A percentile compares a stretch with the other conserved stretches of the same genome.
These are phyloP conservation scores for Phoxinus phoxinus DNA, from an alignment of 2,113 vertebrate species.

Conservation along the genomic window DNA sequence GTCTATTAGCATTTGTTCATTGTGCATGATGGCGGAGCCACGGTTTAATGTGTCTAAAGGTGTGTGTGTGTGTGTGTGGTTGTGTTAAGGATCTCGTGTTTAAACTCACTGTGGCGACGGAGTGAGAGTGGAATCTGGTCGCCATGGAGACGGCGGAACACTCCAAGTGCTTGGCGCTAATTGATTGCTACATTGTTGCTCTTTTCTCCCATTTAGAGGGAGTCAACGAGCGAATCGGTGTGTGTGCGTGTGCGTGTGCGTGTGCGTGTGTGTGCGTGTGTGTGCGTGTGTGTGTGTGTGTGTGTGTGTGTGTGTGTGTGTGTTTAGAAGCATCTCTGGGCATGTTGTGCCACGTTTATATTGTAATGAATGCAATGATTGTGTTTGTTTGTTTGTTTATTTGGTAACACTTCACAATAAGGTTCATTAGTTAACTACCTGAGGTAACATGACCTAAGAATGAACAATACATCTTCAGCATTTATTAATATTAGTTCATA, in stretches of 20 bases:
- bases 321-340: neutral
- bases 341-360: neutral
- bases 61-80: slow-evolving; percentile 16
- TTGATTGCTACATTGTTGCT: slow-evolving; percentile 30
- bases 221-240: slow-evolving; percentile 6
- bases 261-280: too few species aligned
- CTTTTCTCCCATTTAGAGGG: slow-evolving; percentile 6
- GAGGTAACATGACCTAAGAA: too few species aligned
- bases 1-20: neutral
- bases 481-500: too few species aligned
- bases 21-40: neutral
- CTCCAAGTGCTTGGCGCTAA: slow-evolving; percentile 9
- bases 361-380: neutral
- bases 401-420: too few species aligned
- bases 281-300: neutral
- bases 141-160: slow-evolving; percentile 29
- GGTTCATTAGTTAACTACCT: too few species aligned
- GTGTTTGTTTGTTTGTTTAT: neutral
- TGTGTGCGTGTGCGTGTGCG: too few species aligned
- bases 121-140: slow-evolving; percentile 35
- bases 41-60: neutral
- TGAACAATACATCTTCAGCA: too few species aligned
- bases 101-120: neutral
- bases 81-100: slow-evolving; percentile 30
- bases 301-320: neutral